Conservation (phyloP, 92 coral and sea anemone genomes). For the Phenganax stokvisi region DNA sequence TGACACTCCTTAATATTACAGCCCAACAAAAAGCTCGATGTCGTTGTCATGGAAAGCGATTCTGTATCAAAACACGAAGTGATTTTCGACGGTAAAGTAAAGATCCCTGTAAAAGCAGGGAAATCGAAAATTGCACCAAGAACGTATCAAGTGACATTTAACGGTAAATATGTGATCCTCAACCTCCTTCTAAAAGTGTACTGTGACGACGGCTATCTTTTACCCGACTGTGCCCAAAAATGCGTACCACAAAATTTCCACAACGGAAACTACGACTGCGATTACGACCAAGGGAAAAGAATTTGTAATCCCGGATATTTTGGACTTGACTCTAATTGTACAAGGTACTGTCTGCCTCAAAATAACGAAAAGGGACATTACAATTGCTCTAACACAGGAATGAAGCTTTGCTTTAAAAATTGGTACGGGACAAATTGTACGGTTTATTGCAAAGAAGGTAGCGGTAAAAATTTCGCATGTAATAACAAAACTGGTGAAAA, state of each 20-base stretch:
- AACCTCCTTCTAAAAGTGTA: neutral
- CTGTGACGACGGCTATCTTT: conserved; percentile 17
- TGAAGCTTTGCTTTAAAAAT: conserved; percentile 37
- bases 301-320: conserved; percentile 46
- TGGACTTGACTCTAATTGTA: conserved; percentile 29
- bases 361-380: conserved; percentile 43
- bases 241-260: conserved; percentile 22
- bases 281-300: conserved; percentile 28
- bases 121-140: neutral
- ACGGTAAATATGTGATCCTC: neutral
- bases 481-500: conserved; percentile 34
- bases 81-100: neutral
- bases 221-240: conserved; percentile 4
- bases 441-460: conserved; percentile 25
- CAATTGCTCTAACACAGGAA: conserved; percentile 43
- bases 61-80: neutral
- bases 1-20: neutral
- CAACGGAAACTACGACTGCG: conserved; percentile 45
- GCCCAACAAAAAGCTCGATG: neutral
- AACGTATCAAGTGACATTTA: neutral
- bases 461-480: conserved; percentile 34
- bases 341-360: conserved; percentile 40
- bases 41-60: neutral
- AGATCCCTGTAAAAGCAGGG: neutral
- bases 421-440: conserved; percentile 53